Conservation (phyloP, 2,888 invertebrate species). For the Tenthredo livida region DNA sequence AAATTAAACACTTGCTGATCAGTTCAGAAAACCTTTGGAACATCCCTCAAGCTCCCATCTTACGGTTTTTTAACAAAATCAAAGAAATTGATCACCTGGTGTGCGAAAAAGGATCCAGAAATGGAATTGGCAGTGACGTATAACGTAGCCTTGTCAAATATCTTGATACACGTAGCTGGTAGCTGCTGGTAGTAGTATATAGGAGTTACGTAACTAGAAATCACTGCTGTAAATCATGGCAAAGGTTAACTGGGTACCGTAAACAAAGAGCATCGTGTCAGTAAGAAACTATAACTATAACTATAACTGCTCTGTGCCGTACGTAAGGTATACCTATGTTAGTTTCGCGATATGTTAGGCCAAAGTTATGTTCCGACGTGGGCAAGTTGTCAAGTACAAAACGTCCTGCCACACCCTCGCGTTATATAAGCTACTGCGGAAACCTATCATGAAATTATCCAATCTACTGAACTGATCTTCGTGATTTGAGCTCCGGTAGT, state of each 20-base stretch:
- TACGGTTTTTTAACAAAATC: background rate
- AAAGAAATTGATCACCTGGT: background rate
- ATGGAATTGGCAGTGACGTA: background rate
- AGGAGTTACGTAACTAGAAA: background rate
- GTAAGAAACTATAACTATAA: conserved; percentile 5
- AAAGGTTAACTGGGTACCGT: conserved; percentile 21
- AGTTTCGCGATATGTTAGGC: conserved; percentile 20
- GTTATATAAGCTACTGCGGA: conserved; percentile 5
- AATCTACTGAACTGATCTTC: conserved; percentile 36
- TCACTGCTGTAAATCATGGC: conserved; percentile 1
- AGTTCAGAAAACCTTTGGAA: too few relatives aligned
- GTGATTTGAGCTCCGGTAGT: background rate
- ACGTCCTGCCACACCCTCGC: conserved; percentile 2
- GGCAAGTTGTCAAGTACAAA: conserved; percentile 52
- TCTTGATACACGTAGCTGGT: background rate
- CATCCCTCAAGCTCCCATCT: background rate
- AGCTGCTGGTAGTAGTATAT: background rate
- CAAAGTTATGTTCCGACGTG: conserved; percentile 28
- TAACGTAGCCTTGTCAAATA: background rate
- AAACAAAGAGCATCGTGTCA: conserved; percentile 30
- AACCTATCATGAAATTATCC: conserved; percentile 50
- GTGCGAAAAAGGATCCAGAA: background rate
- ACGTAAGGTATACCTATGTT: background rate
- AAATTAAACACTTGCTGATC: background rate
- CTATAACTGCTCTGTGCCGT: background rate